A percentile compares a stretch with the other conserved stretches of the same genome.
Evolutionary conservation across 2,797 vertebrate species (phyloP).

Genomic region (Sparus aurata): DNA sequence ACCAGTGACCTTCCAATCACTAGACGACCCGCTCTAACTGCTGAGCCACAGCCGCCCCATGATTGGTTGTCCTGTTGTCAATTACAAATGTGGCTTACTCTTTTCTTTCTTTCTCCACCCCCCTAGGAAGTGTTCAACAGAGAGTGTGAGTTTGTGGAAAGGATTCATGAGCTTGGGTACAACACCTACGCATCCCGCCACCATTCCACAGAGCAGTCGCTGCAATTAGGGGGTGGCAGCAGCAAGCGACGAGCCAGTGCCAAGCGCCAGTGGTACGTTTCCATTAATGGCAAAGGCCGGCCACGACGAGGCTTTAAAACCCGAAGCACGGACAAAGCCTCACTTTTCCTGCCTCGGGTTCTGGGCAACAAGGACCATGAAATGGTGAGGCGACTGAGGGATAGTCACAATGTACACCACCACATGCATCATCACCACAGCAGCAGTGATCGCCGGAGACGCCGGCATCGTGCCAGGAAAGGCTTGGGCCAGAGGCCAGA

Average conservation of each 20-base stretch:
- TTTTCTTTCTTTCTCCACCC: conserved; percentile 32
- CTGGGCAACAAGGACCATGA: conserved; percentile 95
- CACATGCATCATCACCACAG: conserved; percentile 47
- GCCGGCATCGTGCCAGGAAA: conserved; percentile 75
- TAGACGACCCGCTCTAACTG: too few species aligned
- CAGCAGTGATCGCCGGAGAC: conserved; percentile 77
- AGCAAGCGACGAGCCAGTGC: conserved; percentile 84
- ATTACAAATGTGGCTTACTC: conserved; percentile 27
- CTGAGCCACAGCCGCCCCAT: too few species aligned
- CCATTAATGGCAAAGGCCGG: conserved; percentile 97
- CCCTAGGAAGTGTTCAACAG: conserved; percentile 91
- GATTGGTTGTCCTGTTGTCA: background rate
- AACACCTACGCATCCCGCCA: conserved; percentile 95
- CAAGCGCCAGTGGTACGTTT: conserved; percentile 96
- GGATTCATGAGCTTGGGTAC: conserved; percentile 96
- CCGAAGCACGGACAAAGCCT: conserved; percentile 95
- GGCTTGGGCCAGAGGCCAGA: conserved; percentile 32
- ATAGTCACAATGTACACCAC: conserved; percentile 60
- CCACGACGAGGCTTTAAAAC: conserved; percentile 96
- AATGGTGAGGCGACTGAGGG: conserved; percentile 89
- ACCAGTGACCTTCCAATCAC: too few species aligned
- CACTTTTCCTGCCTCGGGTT: conserved; percentile 95
- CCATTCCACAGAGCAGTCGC: conserved; percentile 88
- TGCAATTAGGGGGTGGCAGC: conserved; percentile 59
- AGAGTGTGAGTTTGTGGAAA: conserved; percentile 98